Percentiles rank a stretch among this genome's conserved stretches.
phyloP scores from a whole-genome alignment of 2,797 vertebrate genomes.

The Darevskia nairensis region DNA sequence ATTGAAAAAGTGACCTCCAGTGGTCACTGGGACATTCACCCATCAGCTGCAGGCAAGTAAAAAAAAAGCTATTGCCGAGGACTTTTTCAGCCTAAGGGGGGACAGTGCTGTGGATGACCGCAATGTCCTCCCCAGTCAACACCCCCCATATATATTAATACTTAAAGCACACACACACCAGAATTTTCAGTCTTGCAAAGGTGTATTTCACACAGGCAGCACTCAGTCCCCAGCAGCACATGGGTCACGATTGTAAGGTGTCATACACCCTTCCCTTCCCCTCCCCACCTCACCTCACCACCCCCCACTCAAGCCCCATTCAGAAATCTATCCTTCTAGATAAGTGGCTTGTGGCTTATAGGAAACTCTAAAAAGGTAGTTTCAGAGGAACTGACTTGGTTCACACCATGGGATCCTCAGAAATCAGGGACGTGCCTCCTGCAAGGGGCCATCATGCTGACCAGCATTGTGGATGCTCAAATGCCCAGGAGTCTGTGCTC shows the following conservation, averaged over 20 bases:
- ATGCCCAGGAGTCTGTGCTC: background rate
- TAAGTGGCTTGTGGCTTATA: background rate
- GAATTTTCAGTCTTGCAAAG: slow-evolving; percentile 54
- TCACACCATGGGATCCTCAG: too few relatives aligned
- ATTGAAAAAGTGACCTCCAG: slow-evolving; percentile 81
- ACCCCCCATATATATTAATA: slow-evolving; percentile 56
- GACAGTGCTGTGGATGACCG: background rate
- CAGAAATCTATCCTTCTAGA: background rate
- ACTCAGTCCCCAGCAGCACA: slow-evolving; percentile 55
- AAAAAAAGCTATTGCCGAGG: slow-evolving; percentile 69
- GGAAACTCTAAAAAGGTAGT: background rate
- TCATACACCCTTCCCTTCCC: background rate
- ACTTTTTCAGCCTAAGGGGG: background rate
- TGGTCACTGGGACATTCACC: slow-evolving; percentile 77
- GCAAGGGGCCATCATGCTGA: background rate
- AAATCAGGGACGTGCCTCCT: background rate
- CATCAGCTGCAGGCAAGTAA: slow-evolving; percentile 73
- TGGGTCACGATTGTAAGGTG: slow-evolving; percentile 34
- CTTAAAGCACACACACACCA: slow-evolving; percentile 49
- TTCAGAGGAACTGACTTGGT: background rate
- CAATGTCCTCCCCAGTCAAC: slow-evolving; percentile 54
- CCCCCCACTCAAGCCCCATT: background rate
- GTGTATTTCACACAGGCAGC: slow-evolving; percentile 54
- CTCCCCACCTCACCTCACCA: slow-evolving; percentile 14
- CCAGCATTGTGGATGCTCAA: background rate